Evolutionary conservation across 2,888 invertebrate genomes (phyloP), one percentile per base, ranked within the genome.

Genomic region (Pristionchus arcanus): DNA sequence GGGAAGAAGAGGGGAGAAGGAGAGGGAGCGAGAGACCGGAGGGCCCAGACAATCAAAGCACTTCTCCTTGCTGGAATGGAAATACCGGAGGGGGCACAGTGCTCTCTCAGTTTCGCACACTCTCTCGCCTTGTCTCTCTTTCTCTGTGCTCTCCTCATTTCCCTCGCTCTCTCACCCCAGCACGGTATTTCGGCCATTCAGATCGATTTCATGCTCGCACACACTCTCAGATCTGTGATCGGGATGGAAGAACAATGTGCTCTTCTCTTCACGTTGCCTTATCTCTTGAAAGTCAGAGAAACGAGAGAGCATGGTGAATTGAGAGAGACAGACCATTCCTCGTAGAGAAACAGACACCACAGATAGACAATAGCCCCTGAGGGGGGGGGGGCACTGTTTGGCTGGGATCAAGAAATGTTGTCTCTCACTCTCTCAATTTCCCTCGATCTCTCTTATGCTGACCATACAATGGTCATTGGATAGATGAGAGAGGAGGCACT

Each of bases 281-380:
- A 49, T 49, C 42, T 49, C 42, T 49, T 13, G 11, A 9, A 11
- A 49, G 42, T 49, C 9, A 3, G 42, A 49, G 42, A 49, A 3
- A 49, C 3, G 42, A 49, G 3, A 49, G 9, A 49, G 4, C 9
- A 3, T 49, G 42, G 42, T 13, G 42, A 49, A 49, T 49, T 9
- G 42, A 49, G 42, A 42, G 42, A 49, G 42, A 49, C 42, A 3
- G 11, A 49, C 42, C 9, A 49, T 13, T n/a, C n/a, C n/a, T n/a
- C n/a, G 42, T 77, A 25, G 37, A n/a, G 81, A 81, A 81, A 81
- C 49, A 81, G 25, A 42, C 49, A 81, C n/a, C 42, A 25, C n/a
- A 49, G n/a, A 19, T 71, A 34, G 63, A 63, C 71, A 34, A 31
- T 71, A 15, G n/a, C 71, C 63, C 71, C 71, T 68, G 28, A 68